Evolutionary conservation across 1,140 invertebrate genomes (phyloP), one percentile per base, ranked within the genome.

Genomic region (Drosophila nikananu): DNA sequence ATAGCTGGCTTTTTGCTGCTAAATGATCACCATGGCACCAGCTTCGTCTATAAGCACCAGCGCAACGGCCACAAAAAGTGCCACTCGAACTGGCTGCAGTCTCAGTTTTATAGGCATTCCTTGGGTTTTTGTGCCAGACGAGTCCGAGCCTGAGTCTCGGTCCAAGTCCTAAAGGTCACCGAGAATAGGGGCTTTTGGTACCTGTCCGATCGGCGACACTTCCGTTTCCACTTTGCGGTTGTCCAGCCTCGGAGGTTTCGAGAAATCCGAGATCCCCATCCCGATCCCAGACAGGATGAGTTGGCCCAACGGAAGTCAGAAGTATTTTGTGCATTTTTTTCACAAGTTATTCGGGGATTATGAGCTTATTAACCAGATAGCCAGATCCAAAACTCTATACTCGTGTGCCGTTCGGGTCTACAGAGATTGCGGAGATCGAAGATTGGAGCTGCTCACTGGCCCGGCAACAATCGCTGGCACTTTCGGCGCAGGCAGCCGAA

Each of bases 141-240:
- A 41, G 30, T 19, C 27, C 49, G 6, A 32, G 49, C 27, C 49
- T 13, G 44, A 42, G n/a, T n/a, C 21, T 23, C 15, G 13, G 6
- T 10, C 15, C 30, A 10, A 73, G 64, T 79, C 57, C 70, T 76
- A 89, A 89, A 89, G 84, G 84, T 89, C 86, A 89, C 59, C 71
- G 58, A 63, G 68, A 81, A 90, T 75, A 64, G 74, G 42, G 79
- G 52, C 70, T 64, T 57, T 55, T 75, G 49, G 62, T 82, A 55
- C 70, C 83, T 78, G 78, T 61, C 49, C 54, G 27, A 35, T 49
- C 61, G 78, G 78, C 78, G 75, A 83, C 81, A 91, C 89, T 91
- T 91, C 89, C 89, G 89, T 89, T 91, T 91, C 89, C 89, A 91
- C 83, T 91, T 91, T 91, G 89, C 84, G 89, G 89, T 91, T 54